Evolutionary conservation across 1,140 invertebrate species (phyloP).

Genomic region (Drosophila varians): DNA sequence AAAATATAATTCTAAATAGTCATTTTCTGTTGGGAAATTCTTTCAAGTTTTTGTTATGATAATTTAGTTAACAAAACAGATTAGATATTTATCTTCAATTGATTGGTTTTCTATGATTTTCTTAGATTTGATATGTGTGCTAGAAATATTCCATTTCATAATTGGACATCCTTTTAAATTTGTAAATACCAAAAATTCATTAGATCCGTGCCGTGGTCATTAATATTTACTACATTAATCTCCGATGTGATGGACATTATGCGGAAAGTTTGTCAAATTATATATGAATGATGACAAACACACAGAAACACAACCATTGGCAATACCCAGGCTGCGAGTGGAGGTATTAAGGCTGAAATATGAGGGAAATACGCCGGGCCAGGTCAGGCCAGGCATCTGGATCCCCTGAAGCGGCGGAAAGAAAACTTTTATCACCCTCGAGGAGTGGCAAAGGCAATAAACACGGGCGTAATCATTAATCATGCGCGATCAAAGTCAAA

Average conservation of each 20-base stretch:
- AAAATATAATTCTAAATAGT: too few relatives aligned
- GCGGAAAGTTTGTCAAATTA: constrained; percentile 27
- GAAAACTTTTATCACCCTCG: constrained; percentile 52
- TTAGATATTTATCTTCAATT: neutral
- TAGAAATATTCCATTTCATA: too few relatives aligned
- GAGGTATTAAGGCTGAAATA: constrained; percentile 58
- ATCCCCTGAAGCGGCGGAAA: constrained; percentile 31
- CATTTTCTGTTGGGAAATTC: neutral
- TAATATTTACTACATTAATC: constrained; percentile 5
- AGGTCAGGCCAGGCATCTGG: constrained; percentile 23
- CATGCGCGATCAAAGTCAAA: constrained; percentile 76
- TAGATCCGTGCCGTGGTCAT: neutral
- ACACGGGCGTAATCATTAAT: constrained; percentile 78
- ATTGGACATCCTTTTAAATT: too few relatives aligned
- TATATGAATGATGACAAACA: constrained; percentile 38
- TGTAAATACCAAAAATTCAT: too few relatives aligned
- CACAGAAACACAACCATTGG: neutral
- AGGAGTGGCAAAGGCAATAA: constrained; percentile 64
- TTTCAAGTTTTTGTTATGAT: neutral
- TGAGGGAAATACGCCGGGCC: constrained; percentile 33
- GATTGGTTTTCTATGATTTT: too few relatives aligned
- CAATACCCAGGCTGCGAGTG: neutral
- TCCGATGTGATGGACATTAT: neutral
- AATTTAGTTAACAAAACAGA: neutral
- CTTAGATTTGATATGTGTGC: too few relatives aligned